phyloP scores from a whole-genome alignment of 2,888 invertebrate species.

The Diarsia dahlii region DNA sequence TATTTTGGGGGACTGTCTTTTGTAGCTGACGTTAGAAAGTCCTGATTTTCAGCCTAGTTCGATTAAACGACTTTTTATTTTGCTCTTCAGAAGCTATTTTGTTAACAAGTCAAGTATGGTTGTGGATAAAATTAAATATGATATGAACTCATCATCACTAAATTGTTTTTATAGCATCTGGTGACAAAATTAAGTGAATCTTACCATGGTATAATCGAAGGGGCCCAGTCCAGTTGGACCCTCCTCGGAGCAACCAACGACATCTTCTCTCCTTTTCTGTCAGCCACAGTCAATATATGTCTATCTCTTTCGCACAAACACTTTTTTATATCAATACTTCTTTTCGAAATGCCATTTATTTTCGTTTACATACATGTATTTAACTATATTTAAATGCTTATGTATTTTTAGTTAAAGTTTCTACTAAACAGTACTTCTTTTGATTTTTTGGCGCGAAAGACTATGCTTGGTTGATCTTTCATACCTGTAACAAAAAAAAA shows the following conservation, averaged over 20 bases:
- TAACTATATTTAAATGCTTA: constrained; percentile 5
- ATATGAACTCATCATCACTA: too few relatives aligned
- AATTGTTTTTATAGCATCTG: too few relatives aligned
- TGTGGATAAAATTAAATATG: too few relatives aligned
- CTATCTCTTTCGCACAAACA: constrained; percentile 45
- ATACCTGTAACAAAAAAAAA: constrained; percentile 63
- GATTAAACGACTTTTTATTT: too few relatives aligned
- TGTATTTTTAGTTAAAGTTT: constrained; percentile 23
- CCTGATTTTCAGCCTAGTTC: too few relatives aligned
- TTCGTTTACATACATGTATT: constrained; percentile 23
- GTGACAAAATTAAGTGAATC: neutral
- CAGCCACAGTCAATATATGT: constrained; percentile 68
- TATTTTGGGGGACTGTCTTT: too few relatives aligned
- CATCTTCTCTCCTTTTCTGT: constrained; percentile 75
- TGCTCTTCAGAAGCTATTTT: too few relatives aligned
- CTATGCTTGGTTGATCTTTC: constrained; percentile 39
- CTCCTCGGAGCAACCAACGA: constrained; percentile 86
- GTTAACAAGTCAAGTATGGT: too few relatives aligned
- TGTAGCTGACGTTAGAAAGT: too few relatives aligned
- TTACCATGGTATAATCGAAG: constrained; percentile 86
- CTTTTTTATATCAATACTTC: constrained; percentile 17
- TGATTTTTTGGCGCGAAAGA: constrained; percentile 42
- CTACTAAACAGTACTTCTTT: constrained; percentile 34
- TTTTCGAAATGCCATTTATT: constrained; percentile 55
- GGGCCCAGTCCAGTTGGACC: constrained; percentile 86